Percentiles rank a stretch among this genome's conserved stretches.
These are phyloP conservation scores for Synergus laeviventris DNA, from an alignment of 2,888 invertebrate genomes.

Conservation along the genomic window DNA sequence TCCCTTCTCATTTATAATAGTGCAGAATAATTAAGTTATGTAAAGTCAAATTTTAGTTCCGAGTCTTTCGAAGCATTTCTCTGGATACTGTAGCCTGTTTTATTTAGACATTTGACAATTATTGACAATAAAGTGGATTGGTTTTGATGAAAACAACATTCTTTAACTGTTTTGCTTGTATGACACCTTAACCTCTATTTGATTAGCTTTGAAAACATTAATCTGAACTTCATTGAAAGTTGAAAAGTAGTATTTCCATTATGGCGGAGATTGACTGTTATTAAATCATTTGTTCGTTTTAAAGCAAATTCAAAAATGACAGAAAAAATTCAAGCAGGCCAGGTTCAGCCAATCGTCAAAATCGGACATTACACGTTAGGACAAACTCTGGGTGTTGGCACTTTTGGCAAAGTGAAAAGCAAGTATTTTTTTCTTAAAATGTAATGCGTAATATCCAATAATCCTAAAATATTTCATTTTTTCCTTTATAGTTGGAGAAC, in stretches of 20 bases:
- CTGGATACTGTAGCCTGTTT: neutral
- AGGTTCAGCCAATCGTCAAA: conserved; percentile 88
- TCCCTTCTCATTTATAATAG: neutral
- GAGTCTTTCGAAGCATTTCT: neutral
- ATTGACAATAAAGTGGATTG: neutral
- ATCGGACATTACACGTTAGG: conserved; percentile 99
- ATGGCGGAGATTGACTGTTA: neutral
- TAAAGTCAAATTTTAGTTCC: neutral
- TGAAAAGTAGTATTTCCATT: neutral
- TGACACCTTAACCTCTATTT: neutral
- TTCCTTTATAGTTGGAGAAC: conserved; percentile 87
- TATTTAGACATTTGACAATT: neutral
- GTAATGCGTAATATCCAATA: conserved; percentile 17
- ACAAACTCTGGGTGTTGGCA: conserved; percentile 95
- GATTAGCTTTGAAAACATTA: neutral
- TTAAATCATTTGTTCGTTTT: conserved; percentile 4
- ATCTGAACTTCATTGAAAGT: neutral
- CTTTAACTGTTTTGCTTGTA: neutral
- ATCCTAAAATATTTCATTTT: conserved; percentile 10
- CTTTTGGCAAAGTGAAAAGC: conserved; percentile 99
- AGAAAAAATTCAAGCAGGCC: conserved; percentile 66
- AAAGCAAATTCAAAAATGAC: conserved; percentile 60
- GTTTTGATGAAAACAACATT: neutral
- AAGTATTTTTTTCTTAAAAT: conserved; percentile 61
- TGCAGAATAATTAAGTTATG: neutral